Evolutionary conservation across 2,888 invertebrate genomes (phyloP), one percentile per base, ranked within the genome.

Genomic region (Holacanthella duospinosa): DNA sequence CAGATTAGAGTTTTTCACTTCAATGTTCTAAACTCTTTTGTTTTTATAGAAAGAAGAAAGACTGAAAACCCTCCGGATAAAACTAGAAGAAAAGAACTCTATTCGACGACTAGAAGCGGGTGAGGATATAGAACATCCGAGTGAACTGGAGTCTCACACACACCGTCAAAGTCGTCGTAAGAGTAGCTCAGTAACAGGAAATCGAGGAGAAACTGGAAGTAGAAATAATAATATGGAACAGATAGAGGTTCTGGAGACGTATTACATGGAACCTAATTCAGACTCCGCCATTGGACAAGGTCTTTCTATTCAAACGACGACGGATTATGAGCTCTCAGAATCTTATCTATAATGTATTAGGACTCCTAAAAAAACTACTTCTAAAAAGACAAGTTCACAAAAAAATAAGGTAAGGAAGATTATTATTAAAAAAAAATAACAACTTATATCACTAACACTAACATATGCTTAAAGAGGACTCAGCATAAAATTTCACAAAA

Each of bases 291-390:
- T 85, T 75, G 84, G 85, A 75, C 80, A 81, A 75, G 81, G 82
- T 71, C 80, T 86, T 75, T 84, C 84, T 68, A 83, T 86, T 77
- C 85, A 86, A 79, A 89, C 88, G 73, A 77, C 89, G n/a, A 71
- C 90, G 67, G 89, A 90, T 79, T 84, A 88, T 76, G 90, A 91
- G 78, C 89, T 89, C 78, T 90, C 89, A 70, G 90, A 90, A 78
- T 89, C 90, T 76, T 91, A 90, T 79, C 83, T 90, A 12, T 55
- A 55, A 27, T 55, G 9, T 27, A 12, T 27, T 26, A 28, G 9
- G 27, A 28, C 29, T 27, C 55, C 27, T 12, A 12, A 12, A 27
- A 28, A 29, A 27, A 27, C 16, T 27, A 36, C 6, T 16, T 36
- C 16, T 36, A 36, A 36, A 36, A 36, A 36, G 36, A n/a, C n/a